Base-by-base conservation (phyloP, 2,113 vertebrate species). In the Anthoscopus minutus region DNA sequence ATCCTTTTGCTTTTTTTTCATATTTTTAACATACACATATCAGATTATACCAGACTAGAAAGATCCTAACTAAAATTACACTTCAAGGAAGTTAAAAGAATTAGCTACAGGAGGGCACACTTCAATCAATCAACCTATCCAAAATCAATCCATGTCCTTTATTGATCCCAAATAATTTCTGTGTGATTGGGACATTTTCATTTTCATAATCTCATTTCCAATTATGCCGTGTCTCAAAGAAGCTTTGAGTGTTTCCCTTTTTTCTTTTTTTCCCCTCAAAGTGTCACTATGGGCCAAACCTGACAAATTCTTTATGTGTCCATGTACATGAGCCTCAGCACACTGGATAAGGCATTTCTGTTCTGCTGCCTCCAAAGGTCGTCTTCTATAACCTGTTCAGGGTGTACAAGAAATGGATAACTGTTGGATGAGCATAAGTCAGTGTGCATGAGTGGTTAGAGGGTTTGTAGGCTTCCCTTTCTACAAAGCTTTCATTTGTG, bases 271-370 rank as follows among this genome's bases (percentile, higher is more conserved):
- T 81, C 37, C 57, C 53, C 44, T 91, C 57, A 72, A 9, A 37
- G 77, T 94, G 73, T 92, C 86, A 81, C 72, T 84, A 87, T n/a
- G 84, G 81, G 40, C 65, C 89, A 89, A 88, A 91, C 45, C 31
- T 89, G 64, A 35, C 42, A 60, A 51, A 64, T 31, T 45, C 48
- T 79, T 79, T 13, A 25, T 37, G 28, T 31, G 27, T 48, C 60
- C 67, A 31, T 12, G 16, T 60, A 28, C 37, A 35, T 5, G 44
- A 81, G 13, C 20, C 57, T 84, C n/a, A 56, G 23, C 44, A 51
- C 1, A 1, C 28, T 31, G 31, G 48, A 74, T 74, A 44, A 79
- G 11, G 8, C 19, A 35, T 74, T 70, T 74, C 27, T 64, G 25
- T 48, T 89, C 45, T 48, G 17, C 31, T 74, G 25, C 12, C 64